Conservation (phyloP, 2,888 invertebrate genomes). For the Stegophylla sp. region DNA sequence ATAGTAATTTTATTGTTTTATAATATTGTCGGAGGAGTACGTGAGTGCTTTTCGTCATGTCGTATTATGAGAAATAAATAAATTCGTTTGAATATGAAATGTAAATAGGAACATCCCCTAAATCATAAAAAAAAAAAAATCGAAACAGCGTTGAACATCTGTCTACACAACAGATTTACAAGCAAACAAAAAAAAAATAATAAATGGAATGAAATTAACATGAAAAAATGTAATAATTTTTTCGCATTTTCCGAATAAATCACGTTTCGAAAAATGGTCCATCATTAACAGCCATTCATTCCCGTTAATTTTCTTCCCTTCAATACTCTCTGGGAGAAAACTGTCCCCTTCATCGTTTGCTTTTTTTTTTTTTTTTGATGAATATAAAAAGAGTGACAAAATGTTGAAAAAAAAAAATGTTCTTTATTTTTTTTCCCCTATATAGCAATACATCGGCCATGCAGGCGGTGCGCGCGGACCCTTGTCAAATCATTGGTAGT, state of each 20-base stretch:
- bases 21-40: too few relatives aligned
- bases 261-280: conserved; percentile 58
- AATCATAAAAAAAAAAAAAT: conserved; percentile 31
- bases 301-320: conserved; percentile 59
- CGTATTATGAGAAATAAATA: neutral
- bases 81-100: conserved; percentile 23
- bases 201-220: conserved; percentile 42
- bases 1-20: too few relatives aligned
- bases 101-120: conserved; percentile 18
- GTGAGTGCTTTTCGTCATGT: too few relatives aligned
- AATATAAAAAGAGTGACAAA: conserved; percentile 43
- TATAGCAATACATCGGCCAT: neutral
- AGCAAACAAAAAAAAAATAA: conserved; percentile 16
- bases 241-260: conserved; percentile 55
- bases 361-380: conserved; percentile 45
- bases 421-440: conserved; percentile 39
- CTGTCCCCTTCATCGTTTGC: conserved; percentile 4
- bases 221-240: conserved; percentile 51
- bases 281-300: conserved; percentile 57
- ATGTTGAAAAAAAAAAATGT: conserved; percentile 34
- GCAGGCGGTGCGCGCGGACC: conserved; percentile 33
- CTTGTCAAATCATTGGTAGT: conserved; percentile 59
- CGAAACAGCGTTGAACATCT: neutral
- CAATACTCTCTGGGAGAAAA: conserved; percentile 51
- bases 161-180: neutral